phyloP scores from a whole-genome alignment of 2,113 vertebrate genomes.

The Suricata suricatta region DNA sequence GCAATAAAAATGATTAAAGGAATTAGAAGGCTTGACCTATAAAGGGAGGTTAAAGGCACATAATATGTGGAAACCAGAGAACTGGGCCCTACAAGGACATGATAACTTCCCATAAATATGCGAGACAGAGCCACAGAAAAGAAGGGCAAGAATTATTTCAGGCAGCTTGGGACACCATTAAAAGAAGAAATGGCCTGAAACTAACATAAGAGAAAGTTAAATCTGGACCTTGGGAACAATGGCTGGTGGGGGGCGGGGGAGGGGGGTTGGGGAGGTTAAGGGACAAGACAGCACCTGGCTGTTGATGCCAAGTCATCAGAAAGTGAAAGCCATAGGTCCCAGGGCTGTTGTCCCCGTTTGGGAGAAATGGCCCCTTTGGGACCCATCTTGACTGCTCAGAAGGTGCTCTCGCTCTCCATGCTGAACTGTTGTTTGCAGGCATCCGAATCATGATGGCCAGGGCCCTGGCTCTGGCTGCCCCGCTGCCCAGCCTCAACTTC shows the following conservation, averaged over 20 bases:
- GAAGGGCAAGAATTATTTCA: constrained; percentile 72
- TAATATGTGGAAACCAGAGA: constrained; percentile 57
- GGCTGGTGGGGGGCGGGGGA: background rate
- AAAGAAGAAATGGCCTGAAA: constrained; percentile 73
- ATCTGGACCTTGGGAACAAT: constrained; percentile 52
- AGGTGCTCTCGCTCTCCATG: background rate
- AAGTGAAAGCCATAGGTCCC: background rate
- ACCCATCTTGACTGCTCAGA: background rate
- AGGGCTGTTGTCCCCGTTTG: background rate
- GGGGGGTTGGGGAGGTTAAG: no score
- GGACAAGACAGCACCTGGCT: background rate
- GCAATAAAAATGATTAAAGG: constrained; percentile 74
- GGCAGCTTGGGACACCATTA: constrained; percentile 71
- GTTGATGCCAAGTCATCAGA: background rate
- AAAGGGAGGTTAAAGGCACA: constrained; percentile 66
- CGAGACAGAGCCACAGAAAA: constrained; percentile 66
- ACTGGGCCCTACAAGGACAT: background rate
- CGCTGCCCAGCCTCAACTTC: background rate
- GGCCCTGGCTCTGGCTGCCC: background rate
- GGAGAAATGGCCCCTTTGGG: background rate
- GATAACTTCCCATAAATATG: constrained; percentile 75
- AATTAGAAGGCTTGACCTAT: constrained; percentile 66
- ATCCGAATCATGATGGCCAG: background rate
- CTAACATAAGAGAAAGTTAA: constrained; percentile 74
- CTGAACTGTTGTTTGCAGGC: background rate